Evolutionary conservation across 2,797 vertebrate genomes (phyloP).

Genomic region (Cirrhinus molitorella): DNA sequence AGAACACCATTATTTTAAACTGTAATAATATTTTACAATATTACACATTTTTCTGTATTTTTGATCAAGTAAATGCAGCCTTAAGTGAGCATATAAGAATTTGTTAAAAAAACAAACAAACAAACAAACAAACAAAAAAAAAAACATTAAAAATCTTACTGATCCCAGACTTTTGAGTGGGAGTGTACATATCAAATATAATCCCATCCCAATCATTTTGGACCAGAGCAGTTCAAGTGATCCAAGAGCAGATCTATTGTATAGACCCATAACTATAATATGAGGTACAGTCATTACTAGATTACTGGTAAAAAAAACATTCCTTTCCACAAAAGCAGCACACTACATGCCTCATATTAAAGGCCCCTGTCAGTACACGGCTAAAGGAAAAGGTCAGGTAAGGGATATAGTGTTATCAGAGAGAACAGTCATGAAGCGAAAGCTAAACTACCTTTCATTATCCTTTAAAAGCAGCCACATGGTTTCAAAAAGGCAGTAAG

Average conservation of each 20-base stretch:
- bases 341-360: conserved; percentile 3
- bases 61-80: no score
- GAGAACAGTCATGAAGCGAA: conserved; percentile 1
- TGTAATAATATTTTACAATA: no score
- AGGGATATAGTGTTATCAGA: conserved; percentile 16
- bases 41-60: no score
- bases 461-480: not conserved
- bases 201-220: not conserved
- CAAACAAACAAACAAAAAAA: no score
- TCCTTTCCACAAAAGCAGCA: not conserved
- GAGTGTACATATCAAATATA: not conserved
- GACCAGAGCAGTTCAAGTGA: not conserved
- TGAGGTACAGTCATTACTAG: not conserved
- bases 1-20: no score
- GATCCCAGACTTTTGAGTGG: no score
- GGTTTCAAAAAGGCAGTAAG: not conserved
- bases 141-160: no score
- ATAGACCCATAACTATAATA: not conserved
- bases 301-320: not conserved
- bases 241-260: not conserved
- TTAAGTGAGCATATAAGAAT: no score
- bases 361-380: not conserved
- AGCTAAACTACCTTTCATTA: conserved; percentile 5
- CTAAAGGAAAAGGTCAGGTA: conserved; percentile 42
- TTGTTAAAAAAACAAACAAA: no score